phyloP scores from a whole-genome alignment of 2,113 vertebrate species.

The Antechinus flavipes region DNA sequence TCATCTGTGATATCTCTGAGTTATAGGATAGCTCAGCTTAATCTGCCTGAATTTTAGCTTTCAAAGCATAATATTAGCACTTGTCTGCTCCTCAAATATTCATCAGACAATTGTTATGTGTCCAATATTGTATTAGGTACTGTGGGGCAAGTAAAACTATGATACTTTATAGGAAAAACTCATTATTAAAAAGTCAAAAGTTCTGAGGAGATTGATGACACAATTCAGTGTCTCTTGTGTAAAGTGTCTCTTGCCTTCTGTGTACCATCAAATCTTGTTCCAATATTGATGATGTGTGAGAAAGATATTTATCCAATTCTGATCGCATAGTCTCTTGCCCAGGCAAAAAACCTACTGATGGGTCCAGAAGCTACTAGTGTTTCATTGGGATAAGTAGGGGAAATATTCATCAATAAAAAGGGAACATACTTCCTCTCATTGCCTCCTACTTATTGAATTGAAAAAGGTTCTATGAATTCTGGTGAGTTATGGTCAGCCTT shows the following conservation, averaged over 20 bases:
- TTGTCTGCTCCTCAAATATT: neutral
- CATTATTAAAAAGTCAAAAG: neutral
- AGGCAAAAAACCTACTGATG: neutral
- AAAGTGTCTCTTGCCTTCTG: neutral
- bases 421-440: rapidly evolving
- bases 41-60: neutral
- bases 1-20: neutral
- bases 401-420: neutral
- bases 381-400: neutral
- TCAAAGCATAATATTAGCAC: neutral
- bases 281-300: neutral
- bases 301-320: neutral
- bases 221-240: no score
- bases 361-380: neutral
- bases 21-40: neutral
- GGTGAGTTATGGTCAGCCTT: neutral
- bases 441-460: neutral
- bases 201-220: neutral
- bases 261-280: neutral
- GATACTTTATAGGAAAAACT: neutral
- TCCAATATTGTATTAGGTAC: neutral
- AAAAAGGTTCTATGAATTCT: neutral
- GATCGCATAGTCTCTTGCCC: neutral
- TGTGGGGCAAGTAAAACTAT: neutral
- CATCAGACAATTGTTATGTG: neutral